Percentiles rank a stretch among this genome's conserved stretches.
Conservation (phyloP, 2,888 invertebrate genomes). For the Lepas anatifera region DNA sequence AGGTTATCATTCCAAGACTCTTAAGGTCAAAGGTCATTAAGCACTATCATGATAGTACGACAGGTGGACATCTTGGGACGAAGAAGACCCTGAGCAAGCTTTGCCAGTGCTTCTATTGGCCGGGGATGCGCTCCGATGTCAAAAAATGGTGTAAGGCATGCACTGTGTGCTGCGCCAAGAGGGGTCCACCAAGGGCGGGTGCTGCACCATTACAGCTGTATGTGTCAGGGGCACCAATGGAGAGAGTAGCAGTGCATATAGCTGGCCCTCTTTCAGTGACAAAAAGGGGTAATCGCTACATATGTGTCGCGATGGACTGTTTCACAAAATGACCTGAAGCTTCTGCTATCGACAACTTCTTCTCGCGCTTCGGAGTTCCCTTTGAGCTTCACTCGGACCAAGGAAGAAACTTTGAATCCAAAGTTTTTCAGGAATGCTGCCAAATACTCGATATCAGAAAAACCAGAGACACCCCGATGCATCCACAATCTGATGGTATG, state of each 20-base stretch:
- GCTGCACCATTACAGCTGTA: conserved; percentile 1
- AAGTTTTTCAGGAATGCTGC: not conserved
- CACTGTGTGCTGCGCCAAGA: conserved; percentile 1
- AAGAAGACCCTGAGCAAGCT: not conserved
- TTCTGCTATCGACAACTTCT: not conserved
- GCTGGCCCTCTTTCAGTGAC: conserved; percentile 9
- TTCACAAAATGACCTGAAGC: conserved; percentile 3
- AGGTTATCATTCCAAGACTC: not conserved
- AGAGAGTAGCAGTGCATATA: conserved; percentile 7
- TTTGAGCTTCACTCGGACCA: conserved; percentile 11
- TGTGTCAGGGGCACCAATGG: conserved; percentile 2
- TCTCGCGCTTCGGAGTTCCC: conserved; percentile 11
- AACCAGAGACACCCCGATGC: not conserved
- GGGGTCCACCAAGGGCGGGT: not conserved
- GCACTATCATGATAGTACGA: not conserved
- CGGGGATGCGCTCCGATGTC: not conserved
- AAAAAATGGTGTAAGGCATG: not conserved
- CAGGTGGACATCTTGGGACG: not conserved
- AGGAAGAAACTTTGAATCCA: not conserved
- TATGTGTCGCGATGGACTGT: not conserved
- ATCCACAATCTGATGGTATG: too few relatives aligned
- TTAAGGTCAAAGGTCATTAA: not conserved
- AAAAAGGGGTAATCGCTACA: not conserved
- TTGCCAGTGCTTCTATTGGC: not conserved
- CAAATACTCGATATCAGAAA: not conserved